Percentiles rank a stretch among this genome's conserved stretches.
phyloP scores from a whole-genome alignment of 2,888 invertebrate genomes.

The Oscheius myriophilus region DNA sequence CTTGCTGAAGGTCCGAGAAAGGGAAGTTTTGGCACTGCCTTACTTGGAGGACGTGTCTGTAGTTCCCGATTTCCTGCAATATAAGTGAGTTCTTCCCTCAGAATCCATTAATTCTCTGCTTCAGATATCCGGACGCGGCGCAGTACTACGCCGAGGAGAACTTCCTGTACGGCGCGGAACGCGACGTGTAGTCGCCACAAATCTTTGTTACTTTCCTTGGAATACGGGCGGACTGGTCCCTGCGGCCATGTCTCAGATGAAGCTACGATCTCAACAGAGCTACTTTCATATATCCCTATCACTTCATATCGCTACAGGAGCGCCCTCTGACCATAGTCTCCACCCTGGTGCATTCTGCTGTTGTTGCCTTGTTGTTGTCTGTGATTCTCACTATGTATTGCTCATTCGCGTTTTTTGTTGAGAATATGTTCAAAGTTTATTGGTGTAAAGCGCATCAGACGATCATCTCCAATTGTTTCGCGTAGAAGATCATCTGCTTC shows the following conservation, averaged over 20 bases:
- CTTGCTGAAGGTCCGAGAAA: conserved; percentile 36
- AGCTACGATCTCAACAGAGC: conserved; percentile 25
- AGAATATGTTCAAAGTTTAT: too few relatives aligned
- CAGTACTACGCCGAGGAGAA: conserved; percentile 59
- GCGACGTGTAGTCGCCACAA: conserved; percentile 21
- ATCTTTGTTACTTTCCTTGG: conserved; percentile 15
- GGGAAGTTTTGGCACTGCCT: conserved; percentile 54
- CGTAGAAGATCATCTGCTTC: conserved; percentile 93
- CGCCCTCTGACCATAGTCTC: conserved; percentile 20
- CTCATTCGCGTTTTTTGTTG: conserved; percentile 11
- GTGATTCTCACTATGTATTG: conserved; percentile 28
- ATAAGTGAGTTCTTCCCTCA: conserved; percentile 43
- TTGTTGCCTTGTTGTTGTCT: conserved; percentile 30
- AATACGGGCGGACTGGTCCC: conserved; percentile 11
- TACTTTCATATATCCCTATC: conserved; percentile 19
- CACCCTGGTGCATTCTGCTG: conserved; percentile 10
- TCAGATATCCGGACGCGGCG: conserved; percentile 47
- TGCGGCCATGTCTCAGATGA: neutral
- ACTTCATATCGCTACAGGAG: conserved; percentile 25
- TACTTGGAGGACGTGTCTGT: conserved; percentile 49
- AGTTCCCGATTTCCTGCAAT: conserved; percentile 57
- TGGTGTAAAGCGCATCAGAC: conserved; percentile 77
- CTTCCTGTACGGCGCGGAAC: conserved; percentile 40
- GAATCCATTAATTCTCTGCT: conserved; percentile 2
- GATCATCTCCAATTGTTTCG: conserved; percentile 97